Conservation (phyloP, 2,113 vertebrate species). For the Glaucomys volans region DNA sequence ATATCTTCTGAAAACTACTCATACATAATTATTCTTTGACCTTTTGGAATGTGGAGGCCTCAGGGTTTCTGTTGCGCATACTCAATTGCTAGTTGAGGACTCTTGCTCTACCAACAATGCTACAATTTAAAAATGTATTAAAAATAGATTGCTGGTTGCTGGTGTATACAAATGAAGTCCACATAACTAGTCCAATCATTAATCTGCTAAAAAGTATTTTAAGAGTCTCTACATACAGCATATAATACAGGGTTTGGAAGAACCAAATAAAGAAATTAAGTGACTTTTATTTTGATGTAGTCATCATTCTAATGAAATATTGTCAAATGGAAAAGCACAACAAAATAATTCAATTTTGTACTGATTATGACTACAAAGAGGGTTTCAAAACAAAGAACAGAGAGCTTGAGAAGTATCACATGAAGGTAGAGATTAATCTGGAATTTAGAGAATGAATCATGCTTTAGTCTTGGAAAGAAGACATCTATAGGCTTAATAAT, state of each 20-base stretch:
- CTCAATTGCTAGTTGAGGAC: neutral
- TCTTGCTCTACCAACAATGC: neutral
- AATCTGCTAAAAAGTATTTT: neutral
- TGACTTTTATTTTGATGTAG: neutral
- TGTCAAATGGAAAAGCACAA: neutral
- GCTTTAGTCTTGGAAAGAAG: neutral
- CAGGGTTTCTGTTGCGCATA: neutral
- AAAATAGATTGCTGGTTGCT: neutral
- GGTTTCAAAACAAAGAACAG: neutral
- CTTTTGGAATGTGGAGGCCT: neutral
- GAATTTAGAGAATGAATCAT: neutral
- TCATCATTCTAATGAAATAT: neutral
- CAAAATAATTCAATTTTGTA: neutral
- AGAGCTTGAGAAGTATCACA: neutral
- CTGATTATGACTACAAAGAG: neutral
- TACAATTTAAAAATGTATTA: slow-evolving; percentile 8
- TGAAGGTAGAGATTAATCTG: neutral
- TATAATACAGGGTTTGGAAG: neutral
- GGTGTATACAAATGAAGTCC: neutral
- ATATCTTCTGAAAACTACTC: neutral
- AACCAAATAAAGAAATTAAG: neutral
- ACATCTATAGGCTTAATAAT: neutral
- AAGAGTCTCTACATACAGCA: neutral
- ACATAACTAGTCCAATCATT: slow-evolving; percentile 20
- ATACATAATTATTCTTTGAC: neutral